phyloP scores from a whole-genome alignment of 2,113 vertebrate species.

The Spea bombifrons region DNA sequence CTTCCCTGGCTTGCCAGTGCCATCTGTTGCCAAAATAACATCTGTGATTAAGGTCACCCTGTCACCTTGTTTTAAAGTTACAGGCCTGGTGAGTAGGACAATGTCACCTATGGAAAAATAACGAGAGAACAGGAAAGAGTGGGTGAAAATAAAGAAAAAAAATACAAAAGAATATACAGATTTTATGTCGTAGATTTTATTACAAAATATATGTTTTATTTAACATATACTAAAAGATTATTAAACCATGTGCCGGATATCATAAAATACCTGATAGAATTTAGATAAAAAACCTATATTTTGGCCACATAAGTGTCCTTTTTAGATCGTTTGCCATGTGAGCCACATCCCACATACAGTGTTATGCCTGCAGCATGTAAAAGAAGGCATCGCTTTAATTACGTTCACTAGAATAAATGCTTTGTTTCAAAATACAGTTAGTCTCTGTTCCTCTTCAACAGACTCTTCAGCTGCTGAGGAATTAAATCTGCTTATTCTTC shows the following conservation, averaged over 20 bases:
- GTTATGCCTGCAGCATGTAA: background rate
- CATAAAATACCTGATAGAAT: background rate
- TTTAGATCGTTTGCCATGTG: background rate
- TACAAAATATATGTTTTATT: background rate
- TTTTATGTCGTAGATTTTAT: background rate
- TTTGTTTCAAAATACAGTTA: background rate
- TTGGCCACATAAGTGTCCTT: background rate
- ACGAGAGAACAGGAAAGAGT: background rate
- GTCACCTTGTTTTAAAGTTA: slow-evolving; percentile 87
- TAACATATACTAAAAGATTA: too few species aligned
- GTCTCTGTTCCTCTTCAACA: background rate
- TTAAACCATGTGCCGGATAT: too few species aligned
- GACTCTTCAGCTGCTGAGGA: background rate
- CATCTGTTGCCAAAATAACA: slow-evolving; percentile 87
- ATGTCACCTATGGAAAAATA: slow-evolving; percentile 74
- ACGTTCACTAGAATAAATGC: background rate
- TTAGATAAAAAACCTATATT: background rate
- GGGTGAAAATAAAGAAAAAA: background rate
- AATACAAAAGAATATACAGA: background rate
- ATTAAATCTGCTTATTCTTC: too few species aligned
- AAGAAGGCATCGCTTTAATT: slow-evolving; percentile 9
- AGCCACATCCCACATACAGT: background rate
- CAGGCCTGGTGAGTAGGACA: slow-evolving; percentile 76
- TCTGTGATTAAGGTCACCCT: slow-evolving; percentile 89
- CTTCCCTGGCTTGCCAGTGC: slow-evolving; percentile 78